Base-by-base conservation (phyloP, 37 sponge, comb jelly and placozoan species). In the Chondrosia reniformis region DNA sequence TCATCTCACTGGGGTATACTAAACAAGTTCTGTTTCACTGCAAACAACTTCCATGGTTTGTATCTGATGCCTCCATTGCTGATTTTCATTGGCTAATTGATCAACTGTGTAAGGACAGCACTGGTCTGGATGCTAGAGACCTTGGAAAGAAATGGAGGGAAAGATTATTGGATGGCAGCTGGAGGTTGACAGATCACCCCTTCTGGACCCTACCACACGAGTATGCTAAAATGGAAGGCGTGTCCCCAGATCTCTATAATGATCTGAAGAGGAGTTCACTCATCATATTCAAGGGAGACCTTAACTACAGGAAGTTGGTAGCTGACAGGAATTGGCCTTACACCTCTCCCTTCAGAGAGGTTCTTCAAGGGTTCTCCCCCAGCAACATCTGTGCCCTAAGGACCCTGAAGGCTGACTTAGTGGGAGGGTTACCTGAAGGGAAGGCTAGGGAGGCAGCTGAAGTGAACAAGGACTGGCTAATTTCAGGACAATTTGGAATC, bases 11-110 rank as follows among this genome's bases (percentile, higher is more conserved):
- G 28, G 83, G 80, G 0, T 56, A 86, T 7, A 94, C 81, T 0
- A 81, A 84, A 25, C 25, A 58, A 9, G 81, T 99, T 2, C 69
- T 82, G 19, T 84, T 99, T 72, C 94, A 99, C 76, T 84, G 82
- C 67, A 99, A 99, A 80, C 75, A 84, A 59, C 61, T 96, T 41
- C 99, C 99, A 13, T 99, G 99, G 99, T 99, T 99, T 83, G 94
- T 96, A n/a, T 96, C 97, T 3, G 99, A 99, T 64, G 97, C 86
- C 4, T 74, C 90, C 46, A 63, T 69, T 10, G 34, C 36, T 0
- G 99, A 99, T 64, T 63, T 99, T 31, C 31, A 87, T 57, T 95
- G 92, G 88, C 89, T 84, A 4, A 71, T 95, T 33, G 86, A 92
- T 17, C 82, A 78, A 37, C 81, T 96, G 59, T 0, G 15, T 3